A percentile compares a stretch with the other conserved stretches of the same genome.
Conservation (phyloP, 2,797 vertebrate genomes). For the Rhincodon typus region DNA sequence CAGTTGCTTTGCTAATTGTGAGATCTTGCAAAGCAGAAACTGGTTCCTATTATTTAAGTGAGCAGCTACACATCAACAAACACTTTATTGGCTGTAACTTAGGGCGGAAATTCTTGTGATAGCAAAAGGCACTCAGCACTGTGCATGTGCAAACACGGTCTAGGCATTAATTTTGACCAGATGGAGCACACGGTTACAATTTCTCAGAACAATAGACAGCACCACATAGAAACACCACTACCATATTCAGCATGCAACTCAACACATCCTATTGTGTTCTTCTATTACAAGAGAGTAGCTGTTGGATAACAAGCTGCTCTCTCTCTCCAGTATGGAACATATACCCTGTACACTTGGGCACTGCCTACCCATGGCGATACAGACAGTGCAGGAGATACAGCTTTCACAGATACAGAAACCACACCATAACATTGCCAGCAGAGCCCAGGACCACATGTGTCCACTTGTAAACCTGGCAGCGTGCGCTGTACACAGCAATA, state of each 20-base stretch:
- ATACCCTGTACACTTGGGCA: neutral
- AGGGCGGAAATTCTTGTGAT: neutral
- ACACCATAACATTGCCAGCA: neutral
- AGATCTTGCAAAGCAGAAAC: neutral
- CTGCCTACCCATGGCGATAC: neutral
- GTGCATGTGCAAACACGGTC: neutral
- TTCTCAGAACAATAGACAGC: neutral
- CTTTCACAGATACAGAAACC: neutral
- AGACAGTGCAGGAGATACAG: neutral
- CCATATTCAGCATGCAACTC: neutral
- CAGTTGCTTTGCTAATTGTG: neutral
- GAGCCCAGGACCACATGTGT: neutral
- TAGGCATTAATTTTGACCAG: neutral
- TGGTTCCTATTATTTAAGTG: neutral
- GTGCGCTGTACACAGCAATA: neutral
- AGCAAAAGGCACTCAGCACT: neutral
- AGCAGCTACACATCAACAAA: neutral
- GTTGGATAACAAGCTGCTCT: neutral
- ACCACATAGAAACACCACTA: neutral
- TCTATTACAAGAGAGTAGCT: neutral
- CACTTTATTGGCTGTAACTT: neutral
- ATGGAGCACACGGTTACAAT: too few relatives aligned
- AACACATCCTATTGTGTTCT: neutral
- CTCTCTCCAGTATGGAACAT: neutral
- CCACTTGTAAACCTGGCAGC: neutral